Percentiles rank a stretch among this genome's conserved stretches.
These are phyloP conservation scores for Pollachius pollachius DNA, from an alignment of 2,113 vertebrate genomes.

Conservation along the genomic window DNA sequence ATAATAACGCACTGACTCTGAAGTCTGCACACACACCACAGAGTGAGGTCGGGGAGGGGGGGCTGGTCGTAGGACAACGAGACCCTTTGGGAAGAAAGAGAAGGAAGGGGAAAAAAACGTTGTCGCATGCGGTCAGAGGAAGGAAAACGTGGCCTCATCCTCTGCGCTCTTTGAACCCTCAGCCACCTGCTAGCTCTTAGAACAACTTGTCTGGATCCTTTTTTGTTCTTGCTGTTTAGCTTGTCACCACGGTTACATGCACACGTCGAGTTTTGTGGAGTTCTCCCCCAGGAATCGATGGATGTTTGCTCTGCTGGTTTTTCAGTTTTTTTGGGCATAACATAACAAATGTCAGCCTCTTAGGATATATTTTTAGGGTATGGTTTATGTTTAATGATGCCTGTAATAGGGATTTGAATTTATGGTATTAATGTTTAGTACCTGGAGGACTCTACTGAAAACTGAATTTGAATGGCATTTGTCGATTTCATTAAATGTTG, in stretches of 20 bases:
- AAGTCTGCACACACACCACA: slow-evolving; percentile 25
- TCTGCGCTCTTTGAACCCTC: slow-evolving; percentile 56
- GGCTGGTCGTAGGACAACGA: slow-evolving; percentile 31
- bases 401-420: not conserved
- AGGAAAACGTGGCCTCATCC: slow-evolving; percentile 63
- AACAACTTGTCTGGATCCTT: slow-evolving; percentile 59
- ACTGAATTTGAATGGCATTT: not conserved
- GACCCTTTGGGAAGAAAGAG: slow-evolving; percentile 27
- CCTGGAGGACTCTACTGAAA: not conserved
- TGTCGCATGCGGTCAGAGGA: slow-evolving; percentile 28
- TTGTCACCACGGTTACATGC: slow-evolving; percentile 46
- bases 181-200: slow-evolving; percentile 65
- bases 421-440: not conserved
- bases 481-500: not conserved
- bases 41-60: slow-evolving; percentile 20
- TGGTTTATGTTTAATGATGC: not conserved
- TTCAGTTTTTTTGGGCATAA: slow-evolving; percentile 3
- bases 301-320: slow-evolving; percentile 12
- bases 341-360: not conserved
- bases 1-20: slow-evolving; percentile 67
- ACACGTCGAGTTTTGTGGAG: slow-evolving; percentile 19
- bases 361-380: slow-evolving; percentile 2
- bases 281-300: slow-evolving; percentile 8
- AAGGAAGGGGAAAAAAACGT: slow-evolving; percentile 1
- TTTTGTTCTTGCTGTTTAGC: slow-evolving; percentile 32